Conservation (phyloP, 2,113 vertebrate species). For the Chamaea fasciata region DNA sequence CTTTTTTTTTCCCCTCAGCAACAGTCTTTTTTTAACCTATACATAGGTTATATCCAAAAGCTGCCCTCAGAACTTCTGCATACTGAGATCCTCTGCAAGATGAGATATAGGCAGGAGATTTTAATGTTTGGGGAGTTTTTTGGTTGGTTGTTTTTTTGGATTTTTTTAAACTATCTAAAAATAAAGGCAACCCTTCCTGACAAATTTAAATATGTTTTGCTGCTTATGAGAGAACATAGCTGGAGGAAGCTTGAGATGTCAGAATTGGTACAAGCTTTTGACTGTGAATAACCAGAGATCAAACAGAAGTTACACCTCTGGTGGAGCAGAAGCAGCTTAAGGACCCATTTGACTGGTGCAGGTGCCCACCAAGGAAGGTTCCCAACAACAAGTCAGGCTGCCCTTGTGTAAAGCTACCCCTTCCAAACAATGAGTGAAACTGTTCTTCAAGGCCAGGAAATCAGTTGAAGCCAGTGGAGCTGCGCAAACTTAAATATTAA, state of each 20-base stretch:
- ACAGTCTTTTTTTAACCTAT: neutral
- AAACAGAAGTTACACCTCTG: rapidly evolving
- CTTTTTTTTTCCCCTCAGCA: neutral
- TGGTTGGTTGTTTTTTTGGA: rapidly evolving
- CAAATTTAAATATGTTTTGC: neutral
- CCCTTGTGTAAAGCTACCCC: neutral
- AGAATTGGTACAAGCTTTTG: neutral
- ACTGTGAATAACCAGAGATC: neutral
- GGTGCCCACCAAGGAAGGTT: neutral
- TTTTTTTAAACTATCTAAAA: neutral
- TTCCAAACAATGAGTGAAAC: neutral
- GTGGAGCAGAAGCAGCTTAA: neutral
- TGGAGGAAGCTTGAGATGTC: neutral
- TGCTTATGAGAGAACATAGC: neutral
- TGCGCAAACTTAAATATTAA: neutral
- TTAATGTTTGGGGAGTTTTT: neutral
- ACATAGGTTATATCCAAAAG: neutral
- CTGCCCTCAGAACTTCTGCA: neutral
- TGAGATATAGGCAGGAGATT: neutral
- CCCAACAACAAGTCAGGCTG: neutral
- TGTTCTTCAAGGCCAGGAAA: neutral
- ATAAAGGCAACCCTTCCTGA: neutral
- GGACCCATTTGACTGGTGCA: neutral
- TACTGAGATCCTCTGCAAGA: neutral
- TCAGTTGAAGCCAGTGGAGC: neutral